Evolutionary conservation across 1,140 invertebrate genomes (phyloP).

Genomic region (Idris sp.): DNA sequence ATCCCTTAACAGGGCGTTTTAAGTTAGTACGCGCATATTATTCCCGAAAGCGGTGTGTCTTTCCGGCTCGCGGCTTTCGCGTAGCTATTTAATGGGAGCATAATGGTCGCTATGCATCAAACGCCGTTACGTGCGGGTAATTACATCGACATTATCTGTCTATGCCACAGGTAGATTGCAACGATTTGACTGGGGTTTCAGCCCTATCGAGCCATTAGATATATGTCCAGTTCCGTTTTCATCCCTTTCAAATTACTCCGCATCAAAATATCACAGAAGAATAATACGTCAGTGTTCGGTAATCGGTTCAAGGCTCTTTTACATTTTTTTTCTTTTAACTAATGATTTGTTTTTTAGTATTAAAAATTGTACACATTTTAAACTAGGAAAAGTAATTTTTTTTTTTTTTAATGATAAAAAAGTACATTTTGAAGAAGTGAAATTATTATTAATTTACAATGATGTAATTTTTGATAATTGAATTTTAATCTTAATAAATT

Average conservation of each 20-base stretch:
- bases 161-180: constrained; percentile 63
- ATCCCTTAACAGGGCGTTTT: constrained; percentile 28
- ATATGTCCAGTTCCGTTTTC: constrained; percentile 55
- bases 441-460: no score
- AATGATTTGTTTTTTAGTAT: no score
- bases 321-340: no score
- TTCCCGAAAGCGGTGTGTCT: constrained; percentile 55
- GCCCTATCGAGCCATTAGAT: constrained; percentile 40
- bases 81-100: constrained; percentile 63
- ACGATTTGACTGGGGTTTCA: constrained; percentile 60
- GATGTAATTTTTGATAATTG: no score
- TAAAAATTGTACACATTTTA: no score
- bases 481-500: no score
- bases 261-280: constrained; percentile 18
- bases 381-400: no score
- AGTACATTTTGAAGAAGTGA: no score
- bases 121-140: constrained; percentile 64
- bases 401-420: no score
- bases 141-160: constrained; percentile 66
- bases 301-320: no score
- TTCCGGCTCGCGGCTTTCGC: constrained; percentile 44
- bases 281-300: constrained; percentile 38
- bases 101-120: constrained; percentile 68
- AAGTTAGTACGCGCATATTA: constrained; percentile 26
- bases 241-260: constrained; percentile 30